Evolutionary conservation across 2,888 invertebrate genomes (phyloP).

Genomic region (Perdita meconis): DNA sequence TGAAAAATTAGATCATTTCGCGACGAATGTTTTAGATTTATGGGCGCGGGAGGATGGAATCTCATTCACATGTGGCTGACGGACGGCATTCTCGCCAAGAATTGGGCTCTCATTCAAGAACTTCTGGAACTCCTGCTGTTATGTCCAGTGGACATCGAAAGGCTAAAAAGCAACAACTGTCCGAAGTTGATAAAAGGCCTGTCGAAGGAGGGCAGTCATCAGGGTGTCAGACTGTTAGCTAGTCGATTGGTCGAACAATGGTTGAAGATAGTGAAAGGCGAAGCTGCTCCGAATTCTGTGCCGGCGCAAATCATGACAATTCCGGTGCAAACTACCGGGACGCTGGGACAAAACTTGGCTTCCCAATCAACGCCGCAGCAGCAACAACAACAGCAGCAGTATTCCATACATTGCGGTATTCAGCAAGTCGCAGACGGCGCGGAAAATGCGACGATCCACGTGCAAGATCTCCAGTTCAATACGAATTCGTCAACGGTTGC

Average conservation of each 20-base stretch:
- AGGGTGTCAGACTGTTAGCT: constrained; percentile 91
- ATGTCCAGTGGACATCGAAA: constrained; percentile 95
- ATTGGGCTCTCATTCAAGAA: constrained; percentile 95
- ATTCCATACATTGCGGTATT: constrained; percentile 54
- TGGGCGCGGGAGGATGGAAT: constrained; percentile 96
- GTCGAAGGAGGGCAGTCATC: constrained; percentile 92
- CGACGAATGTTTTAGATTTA: constrained; percentile 87
- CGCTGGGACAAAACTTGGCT: constrained; percentile 40
- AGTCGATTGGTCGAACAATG: constrained; percentile 94
- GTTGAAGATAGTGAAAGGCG: constrained; percentile 94
- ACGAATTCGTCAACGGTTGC: constrained; percentile 58
- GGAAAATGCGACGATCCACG: constrained; percentile 68
- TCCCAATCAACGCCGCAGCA: constrained; percentile 48
- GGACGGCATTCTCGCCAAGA: constrained; percentile 92
- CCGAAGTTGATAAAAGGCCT: constrained; percentile 96
- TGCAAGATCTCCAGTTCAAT: constrained; percentile 70
- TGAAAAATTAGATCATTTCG: too few relatives aligned
- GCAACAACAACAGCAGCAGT: constrained; percentile 54
- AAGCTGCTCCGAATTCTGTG: constrained; percentile 85
- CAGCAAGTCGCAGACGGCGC: constrained; percentile 56
- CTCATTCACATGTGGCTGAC: constrained; percentile 95
- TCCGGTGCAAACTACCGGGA: constrained; percentile 77
- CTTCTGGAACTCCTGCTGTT: constrained; percentile 92
- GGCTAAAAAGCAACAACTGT: constrained; percentile 95
- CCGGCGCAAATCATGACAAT: constrained; percentile 84